phyloP scores from a whole-genome alignment of 2,888 invertebrate species.

The Abrostola triplasia region DNA sequence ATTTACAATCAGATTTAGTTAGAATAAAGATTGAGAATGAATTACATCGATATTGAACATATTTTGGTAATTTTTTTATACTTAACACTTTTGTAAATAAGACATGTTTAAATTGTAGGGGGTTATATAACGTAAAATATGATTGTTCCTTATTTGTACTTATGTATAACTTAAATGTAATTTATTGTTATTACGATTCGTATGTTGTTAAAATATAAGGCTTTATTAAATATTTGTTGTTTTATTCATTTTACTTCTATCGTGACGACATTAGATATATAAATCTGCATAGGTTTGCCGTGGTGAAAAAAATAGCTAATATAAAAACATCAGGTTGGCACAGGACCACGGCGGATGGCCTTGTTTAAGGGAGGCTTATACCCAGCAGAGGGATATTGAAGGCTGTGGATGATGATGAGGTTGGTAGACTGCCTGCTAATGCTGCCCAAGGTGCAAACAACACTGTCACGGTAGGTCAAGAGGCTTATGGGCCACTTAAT shows the following conservation, averaged over 20 bases:
- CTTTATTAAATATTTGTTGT: conserved; percentile 66
- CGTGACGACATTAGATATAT: background rate
- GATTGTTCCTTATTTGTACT: conserved; percentile 81
- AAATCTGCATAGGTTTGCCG: background rate
- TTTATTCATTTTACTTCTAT: conserved; percentile 45
- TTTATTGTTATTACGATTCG: conserved; percentile 81
- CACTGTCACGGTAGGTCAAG: too few species aligned
- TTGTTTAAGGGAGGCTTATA: too few species aligned
- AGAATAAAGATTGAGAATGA: conserved; percentile 58
- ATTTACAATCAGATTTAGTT: conserved; percentile 49
- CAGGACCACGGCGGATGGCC: too few species aligned
- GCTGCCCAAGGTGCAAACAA: too few species aligned
- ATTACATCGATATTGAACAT: conserved; percentile 51
- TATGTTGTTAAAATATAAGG: conserved; percentile 84
- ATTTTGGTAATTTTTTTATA: conserved; percentile 48
- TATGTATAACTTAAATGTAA: conserved; percentile 74
- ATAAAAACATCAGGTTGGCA: too few species aligned
- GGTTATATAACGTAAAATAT: conserved; percentile 51
- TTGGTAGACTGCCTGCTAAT: too few species aligned
- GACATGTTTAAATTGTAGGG: conserved; percentile 47
- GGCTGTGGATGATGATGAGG: too few species aligned
- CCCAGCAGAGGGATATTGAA: too few species aligned
- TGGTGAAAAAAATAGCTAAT: too few species aligned
- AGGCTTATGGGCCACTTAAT: too few species aligned
- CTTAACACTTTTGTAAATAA: conserved; percentile 50